These are phyloP conservation scores for Agapornis canus DNA, from an alignment of 2,797 vertebrate genomes.

Conservation along the genomic window DNA sequence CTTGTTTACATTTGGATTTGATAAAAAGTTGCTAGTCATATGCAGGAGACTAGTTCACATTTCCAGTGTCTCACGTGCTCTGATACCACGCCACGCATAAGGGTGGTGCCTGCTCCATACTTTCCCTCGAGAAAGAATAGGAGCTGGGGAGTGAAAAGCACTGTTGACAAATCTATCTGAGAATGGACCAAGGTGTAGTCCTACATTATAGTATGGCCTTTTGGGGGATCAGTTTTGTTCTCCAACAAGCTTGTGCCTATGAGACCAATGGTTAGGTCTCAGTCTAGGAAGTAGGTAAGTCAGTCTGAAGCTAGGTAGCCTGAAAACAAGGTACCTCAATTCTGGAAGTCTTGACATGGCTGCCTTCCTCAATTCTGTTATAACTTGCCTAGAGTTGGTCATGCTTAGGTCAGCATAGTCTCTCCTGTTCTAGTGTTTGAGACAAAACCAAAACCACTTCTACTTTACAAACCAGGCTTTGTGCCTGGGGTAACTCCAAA, in stretches of 20 bases:
- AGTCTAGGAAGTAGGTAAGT: neutral
- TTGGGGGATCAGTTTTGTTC: neutral
- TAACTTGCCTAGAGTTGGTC: neutral
- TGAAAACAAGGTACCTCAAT: neutral
- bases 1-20: neutral
- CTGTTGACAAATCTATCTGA: neutral
- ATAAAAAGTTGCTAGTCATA: neutral
- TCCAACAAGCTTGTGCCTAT: neutral
- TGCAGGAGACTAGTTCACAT: neutral
- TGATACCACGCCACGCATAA: neutral
- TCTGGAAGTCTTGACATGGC: neutral
- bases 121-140: neutral
- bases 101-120: neutral
- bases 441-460: neutral
- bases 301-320: neutral
- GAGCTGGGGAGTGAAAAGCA: neutral
- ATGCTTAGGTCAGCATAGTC: neutral
- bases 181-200: neutral
- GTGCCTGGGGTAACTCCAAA: neutral
- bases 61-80: neutral
- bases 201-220: neutral
- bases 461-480: neutral
- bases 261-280: neutral
- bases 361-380: neutral
- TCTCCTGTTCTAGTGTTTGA: neutral